Evolutionary conservation across 2,113 vertebrate genomes (phyloP).

Genomic region (Periophthalmodon schlosseri): DNA sequence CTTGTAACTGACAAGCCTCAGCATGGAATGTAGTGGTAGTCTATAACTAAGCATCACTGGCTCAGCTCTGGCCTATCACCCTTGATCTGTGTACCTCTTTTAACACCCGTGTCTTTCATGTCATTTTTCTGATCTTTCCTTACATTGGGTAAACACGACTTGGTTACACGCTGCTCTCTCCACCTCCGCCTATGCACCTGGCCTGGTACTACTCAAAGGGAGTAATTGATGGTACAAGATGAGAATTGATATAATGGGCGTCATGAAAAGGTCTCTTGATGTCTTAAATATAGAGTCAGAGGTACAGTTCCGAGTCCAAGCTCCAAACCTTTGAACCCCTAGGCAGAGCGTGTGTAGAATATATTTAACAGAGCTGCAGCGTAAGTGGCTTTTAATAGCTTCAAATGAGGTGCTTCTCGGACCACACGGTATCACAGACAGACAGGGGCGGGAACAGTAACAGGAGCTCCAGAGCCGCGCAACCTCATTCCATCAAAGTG

Average conservation of each 20-base stretch:
- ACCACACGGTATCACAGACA: conserved; percentile 54
- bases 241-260: conserved; percentile 62
- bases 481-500: conserved; percentile 1
- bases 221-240: conserved; percentile 39
- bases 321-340: conserved; percentile 58
- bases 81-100: conserved; percentile 56
- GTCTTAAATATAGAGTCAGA: conserved; percentile 49
- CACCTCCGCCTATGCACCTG: conserved; percentile 46
- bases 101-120: conserved; percentile 57
- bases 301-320: conserved; percentile 47
- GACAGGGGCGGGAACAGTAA: conserved; percentile 18
- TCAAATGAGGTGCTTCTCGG: conserved; percentile 41
- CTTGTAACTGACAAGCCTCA: conserved; percentile 35
- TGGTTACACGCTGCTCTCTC: conserved; percentile 35
- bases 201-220: conserved; percentile 51
- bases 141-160: conserved; percentile 13
- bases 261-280: conserved; percentile 25
- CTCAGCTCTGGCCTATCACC: conserved; percentile 55
- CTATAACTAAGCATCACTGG: conserved; percentile 53
- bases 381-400: conserved; percentile 54
- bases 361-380: conserved; percentile 28
- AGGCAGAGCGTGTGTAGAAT: conserved; percentile 28
- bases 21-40: conserved; percentile 47
- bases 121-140: conserved; percentile 54
- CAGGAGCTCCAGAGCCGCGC: conserved; percentile 4